Evolutionary conservation across 2,113 vertebrate genomes (phyloP), one percentile per base, ranked within the genome.

Genomic region (Etia nguti): DNA sequence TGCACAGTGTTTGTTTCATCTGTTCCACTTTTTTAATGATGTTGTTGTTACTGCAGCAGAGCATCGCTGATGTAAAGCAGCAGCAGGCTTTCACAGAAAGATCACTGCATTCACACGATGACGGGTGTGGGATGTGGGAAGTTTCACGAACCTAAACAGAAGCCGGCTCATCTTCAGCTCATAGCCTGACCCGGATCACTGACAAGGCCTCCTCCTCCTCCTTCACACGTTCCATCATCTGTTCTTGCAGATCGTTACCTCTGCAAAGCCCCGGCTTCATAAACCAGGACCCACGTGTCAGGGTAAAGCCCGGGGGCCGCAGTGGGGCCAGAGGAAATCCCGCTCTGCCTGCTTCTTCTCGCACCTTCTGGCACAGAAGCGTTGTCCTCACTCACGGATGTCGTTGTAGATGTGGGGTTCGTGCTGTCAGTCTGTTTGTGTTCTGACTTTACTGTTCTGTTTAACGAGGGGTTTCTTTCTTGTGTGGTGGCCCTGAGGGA

Each of bases 391-490:
- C 29, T 31, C 29, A 57, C 7, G 2, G 55, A 31, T 18, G 57
- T 4, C 8, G 26, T 6, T 31, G 31, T 31, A 31, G 31, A 10
- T 18, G 57, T 60, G 8, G 15, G 57, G 1, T 60, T 60, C 1
- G 0, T 60, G 26, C 57, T 31, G 57, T 2, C 15, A 5, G 26
- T 29, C 15, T 60, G 57, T 60, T 60, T 34, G 34, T 0, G 16
- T 29, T 34, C 57, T 60, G 57, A 31, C 57, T 6, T 60, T 29
- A 60, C 15, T 18, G 57, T 26, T 34, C 57, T 60, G 57, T 60
- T 60, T 31, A 60, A 6, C 57, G 57, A 60, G 2, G 57, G 15
- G 15, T 6, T 60, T 0, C 0, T 26, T 0, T 34, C 29, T 9
- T 34, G 59, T 4, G 59, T 8, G 29, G 29, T 20, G 29, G 16